Percentiles rank a stretch among this genome's conserved stretches.
These are phyloP conservation scores for Steatocranus sp. DNA, from an alignment of 2,797 vertebrate species.

Conservation along the genomic window DNA sequence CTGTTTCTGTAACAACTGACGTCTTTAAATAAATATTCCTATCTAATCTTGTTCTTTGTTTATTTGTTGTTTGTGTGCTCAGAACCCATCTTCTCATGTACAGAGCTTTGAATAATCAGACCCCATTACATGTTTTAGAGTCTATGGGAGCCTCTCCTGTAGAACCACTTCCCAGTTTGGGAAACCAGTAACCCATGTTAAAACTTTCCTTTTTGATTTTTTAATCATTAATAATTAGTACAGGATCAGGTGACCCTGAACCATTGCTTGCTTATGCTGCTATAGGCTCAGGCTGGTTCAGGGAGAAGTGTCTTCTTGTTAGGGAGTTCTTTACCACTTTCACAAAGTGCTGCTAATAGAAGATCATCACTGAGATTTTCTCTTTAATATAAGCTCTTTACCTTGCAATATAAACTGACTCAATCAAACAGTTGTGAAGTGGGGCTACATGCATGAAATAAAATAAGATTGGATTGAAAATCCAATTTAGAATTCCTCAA, in stretches of 20 bases:
- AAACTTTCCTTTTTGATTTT: background rate
- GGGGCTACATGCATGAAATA: background rate
- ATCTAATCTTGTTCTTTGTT: conserved; percentile 15
- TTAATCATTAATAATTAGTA: background rate
- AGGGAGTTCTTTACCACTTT: background rate
- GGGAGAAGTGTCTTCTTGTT: background rate
- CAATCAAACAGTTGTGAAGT: background rate
- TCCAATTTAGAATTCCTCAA: background rate
- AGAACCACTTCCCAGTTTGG: background rate
- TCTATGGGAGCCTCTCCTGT: background rate
- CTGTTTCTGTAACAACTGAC: conserved; percentile 63
- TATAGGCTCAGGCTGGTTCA: background rate
- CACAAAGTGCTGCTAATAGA: background rate
- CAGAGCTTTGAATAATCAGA: background rate
- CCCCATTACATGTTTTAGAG: background rate
- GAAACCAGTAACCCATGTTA: background rate
- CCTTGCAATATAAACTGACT: background rate
- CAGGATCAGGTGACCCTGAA: background rate
- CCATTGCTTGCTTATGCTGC: background rate
- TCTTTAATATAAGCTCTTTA: background rate
- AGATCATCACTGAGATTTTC: background rate
- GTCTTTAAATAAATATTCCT: conserved; percentile 70
- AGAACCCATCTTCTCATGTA: background rate
- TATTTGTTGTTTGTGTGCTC: background rate
- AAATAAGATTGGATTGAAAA: background rate